Base-by-base conservation (phyloP, 2,888 invertebrate species). In the Cantharis flavilabris region DNA sequence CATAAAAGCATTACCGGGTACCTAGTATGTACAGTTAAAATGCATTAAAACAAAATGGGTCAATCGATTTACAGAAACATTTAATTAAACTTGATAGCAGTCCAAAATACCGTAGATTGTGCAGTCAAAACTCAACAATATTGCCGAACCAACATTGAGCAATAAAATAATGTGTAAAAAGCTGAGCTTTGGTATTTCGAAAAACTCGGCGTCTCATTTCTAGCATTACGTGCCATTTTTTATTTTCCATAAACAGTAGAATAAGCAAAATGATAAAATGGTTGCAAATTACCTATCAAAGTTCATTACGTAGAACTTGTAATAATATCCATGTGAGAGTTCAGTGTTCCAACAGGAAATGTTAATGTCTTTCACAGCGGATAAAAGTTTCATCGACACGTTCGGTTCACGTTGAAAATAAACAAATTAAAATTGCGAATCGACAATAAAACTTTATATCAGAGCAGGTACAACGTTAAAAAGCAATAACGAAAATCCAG, bases 221-320 rank as follows among this genome's bases (percentile, higher is more conserved):
- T n/a, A 49, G 7, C n/a, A n/a, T 13, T 49, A 49, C 49, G n/a
- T 49, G 49, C 49, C n/a, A 49, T 49, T n/a, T n/a, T 49, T 49
- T n/a, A 49, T 4, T 49, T n/a, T 49, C 49, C 49, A 49, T 49
- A 49, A 49, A 49, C n/a, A 7, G 49, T n/a, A n/a, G n/a, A 49
- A 49, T 49, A 49, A 49, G 49, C 49, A 49, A n/a, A n/a, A n/a
- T 9, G n/a, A 49, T 49, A 70, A 70, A 13, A 18, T 33, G 26
- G 33, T 70, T 70, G 70, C 18, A 14, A 70, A 28, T 23, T 70
- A 7, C 49, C n/a, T 49, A 70, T 72, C 72, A 70, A 49, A 33
- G 72, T 73, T 72, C 70, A 76, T 76, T 76, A 70, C 72, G 72
- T 14, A 28, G 72, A 70, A 70, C 73, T 76, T 20, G 49, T 65